A percentile compares a stretch with the other conserved stretches of the same genome.
Conservation (phyloP, 2,888 invertebrate species). For the Nezara viridula region DNA sequence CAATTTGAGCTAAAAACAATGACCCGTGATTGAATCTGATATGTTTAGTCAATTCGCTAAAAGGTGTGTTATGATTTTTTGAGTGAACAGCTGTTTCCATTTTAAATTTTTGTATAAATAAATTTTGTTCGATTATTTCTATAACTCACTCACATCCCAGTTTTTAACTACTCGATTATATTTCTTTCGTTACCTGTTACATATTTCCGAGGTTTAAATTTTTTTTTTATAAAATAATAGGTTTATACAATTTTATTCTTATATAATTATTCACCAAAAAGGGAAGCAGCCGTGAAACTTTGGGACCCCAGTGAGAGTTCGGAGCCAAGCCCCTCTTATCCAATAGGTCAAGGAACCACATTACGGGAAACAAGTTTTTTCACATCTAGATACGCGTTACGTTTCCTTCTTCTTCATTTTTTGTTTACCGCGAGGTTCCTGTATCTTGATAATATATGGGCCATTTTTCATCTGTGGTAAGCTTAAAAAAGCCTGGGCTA, state of each 20-base stretch:
- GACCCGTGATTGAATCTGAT: no score
- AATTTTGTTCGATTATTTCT: no score
- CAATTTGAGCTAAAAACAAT: no score
- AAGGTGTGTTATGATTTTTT: no score
- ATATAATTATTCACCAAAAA: not conserved
- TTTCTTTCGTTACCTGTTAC: no score
- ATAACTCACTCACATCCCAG: no score
- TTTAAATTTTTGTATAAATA: no score
- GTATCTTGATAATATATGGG: not conserved
- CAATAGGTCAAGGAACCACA: constrained; percentile 14
- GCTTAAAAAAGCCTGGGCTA: not conserved
- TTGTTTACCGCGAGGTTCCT: not conserved
- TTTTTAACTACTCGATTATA: no score
- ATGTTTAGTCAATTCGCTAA: no score
- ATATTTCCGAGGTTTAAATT: no score
- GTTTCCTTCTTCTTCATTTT: not conserved
- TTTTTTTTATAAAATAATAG: no score
- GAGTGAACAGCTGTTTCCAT: no score
- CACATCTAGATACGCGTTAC: not conserved
- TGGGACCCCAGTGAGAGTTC: not conserved
- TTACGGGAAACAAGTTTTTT: not conserved
- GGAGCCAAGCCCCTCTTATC: not conserved
- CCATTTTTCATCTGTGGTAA: not conserved
- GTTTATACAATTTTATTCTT: not conserved
- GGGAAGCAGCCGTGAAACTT: not conserved